Conservation (phyloP, 1,140 invertebrate genomes). For the Nautilus pompilius region DNA sequence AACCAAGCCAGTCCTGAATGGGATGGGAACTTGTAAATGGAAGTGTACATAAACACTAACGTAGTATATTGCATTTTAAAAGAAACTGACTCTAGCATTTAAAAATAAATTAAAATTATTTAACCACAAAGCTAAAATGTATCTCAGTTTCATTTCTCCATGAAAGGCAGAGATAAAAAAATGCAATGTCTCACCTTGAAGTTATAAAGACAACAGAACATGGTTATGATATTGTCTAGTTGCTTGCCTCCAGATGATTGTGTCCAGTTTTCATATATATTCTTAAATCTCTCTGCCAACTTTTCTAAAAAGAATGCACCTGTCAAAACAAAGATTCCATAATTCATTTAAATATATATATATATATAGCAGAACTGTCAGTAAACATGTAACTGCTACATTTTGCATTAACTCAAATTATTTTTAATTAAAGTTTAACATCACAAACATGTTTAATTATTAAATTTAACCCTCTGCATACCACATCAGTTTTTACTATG, state of each 20-base stretch:
- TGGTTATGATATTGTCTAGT: conserved; percentile 78
- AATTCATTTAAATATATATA: not conserved
- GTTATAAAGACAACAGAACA: conserved; percentile 81
- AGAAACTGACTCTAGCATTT: no score
- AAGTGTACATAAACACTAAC: no score
- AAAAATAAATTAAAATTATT: no score
- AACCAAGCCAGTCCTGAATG: no score
- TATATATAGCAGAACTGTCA: no score
- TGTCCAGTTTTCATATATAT: conserved; percentile 55
- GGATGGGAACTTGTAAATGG: no score
- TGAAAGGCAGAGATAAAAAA: no score
- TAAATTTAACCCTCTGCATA: not conserved
- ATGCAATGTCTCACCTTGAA: conserved; percentile 88
- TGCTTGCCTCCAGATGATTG: conserved; percentile 71
- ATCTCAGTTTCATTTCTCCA: no score
- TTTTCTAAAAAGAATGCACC: conserved; percentile 76
- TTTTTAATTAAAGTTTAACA: not conserved
- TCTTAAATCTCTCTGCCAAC: conserved; percentile 67
- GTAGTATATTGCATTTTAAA: no score
- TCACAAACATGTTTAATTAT: not conserved
- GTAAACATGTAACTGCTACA: not conserved
- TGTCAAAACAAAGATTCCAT: conserved; percentile 49
- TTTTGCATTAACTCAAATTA: not conserved
- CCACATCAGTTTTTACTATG: not conserved
- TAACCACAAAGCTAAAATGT: no score